Conservation (phyloP, 1,140 invertebrate genomes). For the Ceratina australensis region DNA sequence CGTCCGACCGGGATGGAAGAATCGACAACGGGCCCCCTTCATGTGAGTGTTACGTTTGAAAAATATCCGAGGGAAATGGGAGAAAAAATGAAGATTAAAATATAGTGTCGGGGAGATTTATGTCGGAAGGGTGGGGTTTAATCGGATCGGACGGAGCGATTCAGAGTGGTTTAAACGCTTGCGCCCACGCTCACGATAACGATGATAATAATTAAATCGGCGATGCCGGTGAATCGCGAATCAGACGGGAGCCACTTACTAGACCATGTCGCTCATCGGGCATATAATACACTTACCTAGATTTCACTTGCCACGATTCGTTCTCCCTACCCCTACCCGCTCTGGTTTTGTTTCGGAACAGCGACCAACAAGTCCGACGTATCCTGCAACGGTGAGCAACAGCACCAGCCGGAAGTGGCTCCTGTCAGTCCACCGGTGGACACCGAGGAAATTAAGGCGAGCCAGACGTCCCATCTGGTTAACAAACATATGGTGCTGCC, state of each 20-base stretch:
- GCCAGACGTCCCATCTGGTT: constrained; percentile 81
- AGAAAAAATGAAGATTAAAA: accelerated
- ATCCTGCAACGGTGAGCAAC: constrained; percentile 67
- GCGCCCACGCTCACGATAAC: constrained; percentile 52
- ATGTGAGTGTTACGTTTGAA: constrained; percentile 32
- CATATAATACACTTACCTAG: constrained; percentile 81
- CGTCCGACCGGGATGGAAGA: constrained; percentile 62
- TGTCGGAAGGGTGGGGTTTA: neutral
- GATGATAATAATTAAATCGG: constrained; percentile 68
- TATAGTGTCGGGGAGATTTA: neutral
- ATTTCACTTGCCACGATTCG: constrained; percentile 76
- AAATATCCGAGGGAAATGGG: neutral
- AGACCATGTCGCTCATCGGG: constrained; percentile 77
- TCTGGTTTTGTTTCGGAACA: constrained; percentile 71
- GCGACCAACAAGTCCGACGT: constrained; percentile 77
- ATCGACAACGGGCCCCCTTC: constrained; percentile 55
- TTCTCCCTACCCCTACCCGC: constrained; percentile 25
- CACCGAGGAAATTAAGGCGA: constrained; percentile 73
- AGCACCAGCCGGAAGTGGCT: constrained; percentile 70
- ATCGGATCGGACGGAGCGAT: constrained; percentile 46
- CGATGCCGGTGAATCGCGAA: constrained; percentile 74
- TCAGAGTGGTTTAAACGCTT: constrained; percentile 50
- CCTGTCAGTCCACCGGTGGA: constrained; percentile 71
- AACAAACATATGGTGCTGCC: constrained; percentile 91
- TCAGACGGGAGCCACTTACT: constrained; percentile 72